These are phyloP conservation scores for Nesidiocoris tenuis DNA, from an alignment of 2,888 invertebrate genomes.

Conservation along the genomic window DNA sequence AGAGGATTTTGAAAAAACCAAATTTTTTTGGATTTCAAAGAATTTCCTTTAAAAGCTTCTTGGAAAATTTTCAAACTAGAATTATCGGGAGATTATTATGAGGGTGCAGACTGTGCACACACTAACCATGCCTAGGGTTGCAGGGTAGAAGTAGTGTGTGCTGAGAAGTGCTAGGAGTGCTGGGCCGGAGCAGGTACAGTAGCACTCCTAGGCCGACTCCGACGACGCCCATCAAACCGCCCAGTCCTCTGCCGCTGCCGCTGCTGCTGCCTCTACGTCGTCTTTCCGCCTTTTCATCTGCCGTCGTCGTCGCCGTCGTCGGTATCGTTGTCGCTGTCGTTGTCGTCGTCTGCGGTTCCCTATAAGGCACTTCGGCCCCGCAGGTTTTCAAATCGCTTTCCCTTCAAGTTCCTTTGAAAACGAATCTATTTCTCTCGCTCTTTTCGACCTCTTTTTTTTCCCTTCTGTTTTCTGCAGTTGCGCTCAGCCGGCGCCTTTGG, in stretches of 20 bases:
- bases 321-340: neutral
- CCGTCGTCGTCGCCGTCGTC: neutral
- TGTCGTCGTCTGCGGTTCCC: neutral
- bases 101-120: too few species aligned
- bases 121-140: conserved; percentile 29
- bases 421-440: too few species aligned
- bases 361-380: too few species aligned
- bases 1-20: too few species aligned
- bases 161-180: conserved; percentile 41
- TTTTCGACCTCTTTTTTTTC: conserved; percentile 15
- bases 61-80: too few species aligned
- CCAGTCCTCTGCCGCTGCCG: neutral
- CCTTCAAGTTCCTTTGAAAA: neutral
- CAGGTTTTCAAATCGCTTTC: too few species aligned
- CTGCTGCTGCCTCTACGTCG: conserved; percentile 1
- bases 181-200: conserved; percentile 35
- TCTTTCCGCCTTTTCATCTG: conserved; percentile 44
- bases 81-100: too few species aligned
- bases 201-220: conserved; percentile 44
- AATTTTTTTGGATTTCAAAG: too few species aligned
- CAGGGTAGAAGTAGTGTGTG: conserved; percentile 42
- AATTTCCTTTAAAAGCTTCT: too few species aligned
- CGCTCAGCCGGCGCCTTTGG: neutral
- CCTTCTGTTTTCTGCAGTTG: too few species aligned
- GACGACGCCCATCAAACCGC: conserved; percentile 42